Base-by-base conservation (phyloP, 2,888 invertebrate genomes). In the Mesochorus sp. region DNA sequence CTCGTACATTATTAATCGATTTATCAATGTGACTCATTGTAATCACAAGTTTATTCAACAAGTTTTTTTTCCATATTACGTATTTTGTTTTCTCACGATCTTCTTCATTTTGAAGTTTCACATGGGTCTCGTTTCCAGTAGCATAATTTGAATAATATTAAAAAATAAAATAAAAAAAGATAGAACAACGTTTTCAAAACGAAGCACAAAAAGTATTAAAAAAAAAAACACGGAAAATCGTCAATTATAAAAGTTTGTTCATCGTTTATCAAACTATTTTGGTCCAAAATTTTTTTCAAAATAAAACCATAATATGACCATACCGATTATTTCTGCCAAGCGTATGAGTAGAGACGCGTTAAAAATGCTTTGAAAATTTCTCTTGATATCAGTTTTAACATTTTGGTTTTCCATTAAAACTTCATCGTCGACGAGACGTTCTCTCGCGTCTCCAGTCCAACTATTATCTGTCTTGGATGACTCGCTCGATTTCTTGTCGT, bases 371-470 rank as follows among this genome's bases (percentile, higher is more conserved):
- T 78, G 78, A 5, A 75, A 19, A 12, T 78, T 72, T n/a, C 66
- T 72, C 44, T 64, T n/a, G n/a, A n/a, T n/a, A n/a, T n/a, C 44
- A 1, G 73, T 26, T 47, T 76, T 76, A 44, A 78, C 14, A 14
- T 75, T 76, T 59, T 76, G 80, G 61, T 62, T 76, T 59, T 70
- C 73, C 44, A 76, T 14, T 42, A 66, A 77, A 1, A 76, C 37
- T 44, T 62, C 28, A 17, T 53, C 76, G 10, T 4, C 42, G 37
- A 37, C 31, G 14, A 19, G 14, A 12, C 42, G 51, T 59, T 64
- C 64, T 28, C 51, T 55, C 53, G 44, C 8, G 10, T 21, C n/a
- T n/a, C n/a, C n/a, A n/a, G n/a, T n/a, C n/a, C n/a, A n/a, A n/a
- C n/a, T 12, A 8, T 34, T 17, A 3, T 42, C 44, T 12, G 62